Percentiles rank a stretch among this genome's conserved stretches.
These are phyloP conservation scores for Teinopalpus imperialis DNA, from an alignment of 2,888 invertebrate genomes.

Conservation along the genomic window DNA sequence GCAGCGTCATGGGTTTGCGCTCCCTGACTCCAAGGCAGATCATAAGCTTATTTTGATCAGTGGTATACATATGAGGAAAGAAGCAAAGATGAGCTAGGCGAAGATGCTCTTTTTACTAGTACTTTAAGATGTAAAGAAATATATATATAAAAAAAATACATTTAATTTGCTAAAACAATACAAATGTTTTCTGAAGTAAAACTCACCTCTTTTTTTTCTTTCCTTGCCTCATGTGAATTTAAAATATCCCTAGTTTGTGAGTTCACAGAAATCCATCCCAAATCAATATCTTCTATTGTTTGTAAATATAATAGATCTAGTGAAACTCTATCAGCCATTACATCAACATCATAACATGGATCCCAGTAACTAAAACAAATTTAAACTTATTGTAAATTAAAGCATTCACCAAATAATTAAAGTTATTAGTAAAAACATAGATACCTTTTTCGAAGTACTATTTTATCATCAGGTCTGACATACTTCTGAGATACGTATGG, in stretches of 20 bases:
- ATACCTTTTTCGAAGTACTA: slow-evolving; percentile 93
- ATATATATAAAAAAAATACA: too few species aligned
- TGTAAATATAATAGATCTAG: slow-evolving; percentile 94
- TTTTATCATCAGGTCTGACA: slow-evolving; percentile 86
- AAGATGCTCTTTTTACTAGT: too few species aligned
- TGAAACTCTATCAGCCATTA: slow-evolving; percentile 91
- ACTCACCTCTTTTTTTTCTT: slow-evolving; percentile 90
- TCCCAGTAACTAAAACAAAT: slow-evolving; percentile 91
- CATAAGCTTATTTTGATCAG: too few species aligned
- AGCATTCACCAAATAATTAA: slow-evolving; percentile 1
- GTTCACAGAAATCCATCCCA: slow-evolving; percentile 91
- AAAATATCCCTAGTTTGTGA: slow-evolving; percentile 86
- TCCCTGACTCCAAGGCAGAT: too few species aligned
- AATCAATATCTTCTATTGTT: slow-evolving; percentile 92
- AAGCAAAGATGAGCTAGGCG: too few species aligned
- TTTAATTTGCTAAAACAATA: too few species aligned
- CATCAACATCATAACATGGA: slow-evolving; percentile 89
- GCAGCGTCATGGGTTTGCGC: too few species aligned
- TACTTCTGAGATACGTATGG: slow-evolving; percentile 95
- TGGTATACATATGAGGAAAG: too few species aligned
- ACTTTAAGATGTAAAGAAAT: too few species aligned
- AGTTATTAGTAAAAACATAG: not conserved
- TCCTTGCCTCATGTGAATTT: slow-evolving; percentile 86
- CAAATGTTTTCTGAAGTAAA: too few species aligned
- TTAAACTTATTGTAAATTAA: not conserved